Evolutionary conservation across 2,113 vertebrate species (phyloP).

Genomic region (Serinus canaria): DNA sequence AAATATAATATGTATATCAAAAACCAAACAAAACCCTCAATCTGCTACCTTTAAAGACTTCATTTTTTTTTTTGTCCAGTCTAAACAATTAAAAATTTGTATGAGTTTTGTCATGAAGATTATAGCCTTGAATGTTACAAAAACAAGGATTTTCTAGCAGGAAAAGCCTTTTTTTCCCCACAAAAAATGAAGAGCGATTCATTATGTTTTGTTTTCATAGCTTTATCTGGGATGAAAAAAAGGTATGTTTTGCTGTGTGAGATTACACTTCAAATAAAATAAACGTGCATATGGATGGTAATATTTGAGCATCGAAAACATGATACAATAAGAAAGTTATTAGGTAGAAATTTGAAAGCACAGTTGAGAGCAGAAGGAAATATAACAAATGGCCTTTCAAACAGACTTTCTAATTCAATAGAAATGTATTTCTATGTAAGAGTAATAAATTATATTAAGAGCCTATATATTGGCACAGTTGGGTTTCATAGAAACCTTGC

Average conservation of each 20-base stretch:
- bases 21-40: accelerated
- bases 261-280: not conserved
- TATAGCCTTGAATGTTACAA: not conserved
- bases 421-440: not conserved
- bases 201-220: not conserved
- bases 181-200: not conserved
- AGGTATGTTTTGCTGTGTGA: not conserved
- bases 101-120: not conserved
- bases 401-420: not conserved
- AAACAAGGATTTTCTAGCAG: not conserved
- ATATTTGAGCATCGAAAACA: not conserved
- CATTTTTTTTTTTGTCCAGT: not conserved
- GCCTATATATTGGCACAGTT: not conserved
- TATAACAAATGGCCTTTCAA: not conserved
- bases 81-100: not conserved
- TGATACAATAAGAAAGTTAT: not conserved
- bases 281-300: not conserved
- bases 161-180: not conserved
- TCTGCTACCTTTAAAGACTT: not conserved
- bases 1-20: not conserved
- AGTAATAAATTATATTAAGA: not conserved
- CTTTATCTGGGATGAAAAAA: not conserved
- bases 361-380: not conserved
- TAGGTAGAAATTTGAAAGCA: not conserved
- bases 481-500: not conserved